A percentile compares a stretch with the other conserved stretches of the same genome.
phyloP scores from a whole-genome alignment of 2,113 vertebrate genomes.

The Corvus moneduloides region DNA sequence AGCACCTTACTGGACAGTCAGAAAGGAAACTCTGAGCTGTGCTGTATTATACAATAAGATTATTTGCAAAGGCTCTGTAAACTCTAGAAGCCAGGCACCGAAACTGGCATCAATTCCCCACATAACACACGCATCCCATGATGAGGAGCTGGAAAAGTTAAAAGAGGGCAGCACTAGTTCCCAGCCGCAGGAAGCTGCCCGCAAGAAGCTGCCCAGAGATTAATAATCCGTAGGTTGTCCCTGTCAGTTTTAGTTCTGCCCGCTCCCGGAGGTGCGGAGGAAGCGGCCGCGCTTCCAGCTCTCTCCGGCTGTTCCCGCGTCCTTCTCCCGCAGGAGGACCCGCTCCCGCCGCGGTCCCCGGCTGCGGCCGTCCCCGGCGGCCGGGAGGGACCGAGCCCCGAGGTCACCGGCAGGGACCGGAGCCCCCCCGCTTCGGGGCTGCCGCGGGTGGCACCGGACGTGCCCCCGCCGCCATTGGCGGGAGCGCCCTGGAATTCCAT shows the following conservation, averaged over 20 bases:
- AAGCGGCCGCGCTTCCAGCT: not conserved
- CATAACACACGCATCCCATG: rapidly evolving
- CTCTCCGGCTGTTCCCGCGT: not conserved
- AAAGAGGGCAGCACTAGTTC: not conserved
- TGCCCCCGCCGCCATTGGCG: not conserved
- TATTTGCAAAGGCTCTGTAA: not conserved
- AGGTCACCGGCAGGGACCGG: not conserved
- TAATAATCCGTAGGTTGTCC: rapidly evolving
- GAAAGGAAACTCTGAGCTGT: not conserved
- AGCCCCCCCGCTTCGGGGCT: not conserved
- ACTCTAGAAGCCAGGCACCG: not conserved
- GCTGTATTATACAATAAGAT: rapidly evolving
- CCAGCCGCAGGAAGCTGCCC: not conserved
- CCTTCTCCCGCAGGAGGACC: not conserved
- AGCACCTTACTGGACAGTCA: no score
- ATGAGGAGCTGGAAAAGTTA: not conserved
- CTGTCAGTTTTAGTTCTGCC: not conserved
- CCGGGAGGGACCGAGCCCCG: not conserved
- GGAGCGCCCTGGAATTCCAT: conserved; percentile 23
- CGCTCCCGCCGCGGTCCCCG: not conserved
- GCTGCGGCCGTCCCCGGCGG: not conserved
- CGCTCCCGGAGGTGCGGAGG: not conserved
- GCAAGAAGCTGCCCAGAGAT: not conserved
- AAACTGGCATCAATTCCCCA: not conserved
- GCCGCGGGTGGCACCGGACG: not conserved